Conservation (phyloP, 2,888 invertebrate species). For the Balanococcus diminutus region DNA sequence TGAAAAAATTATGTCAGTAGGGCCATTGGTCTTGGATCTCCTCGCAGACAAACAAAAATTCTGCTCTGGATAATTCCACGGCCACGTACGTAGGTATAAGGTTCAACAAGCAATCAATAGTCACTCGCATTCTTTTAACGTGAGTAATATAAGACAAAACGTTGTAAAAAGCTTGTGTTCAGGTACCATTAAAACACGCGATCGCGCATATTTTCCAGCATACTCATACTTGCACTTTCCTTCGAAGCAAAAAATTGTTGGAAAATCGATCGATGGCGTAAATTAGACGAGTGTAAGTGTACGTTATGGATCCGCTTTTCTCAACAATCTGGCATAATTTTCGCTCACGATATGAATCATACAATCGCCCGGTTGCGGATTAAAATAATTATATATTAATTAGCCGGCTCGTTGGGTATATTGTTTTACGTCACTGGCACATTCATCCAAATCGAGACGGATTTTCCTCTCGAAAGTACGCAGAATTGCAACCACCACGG, state of each 20-base stretch:
- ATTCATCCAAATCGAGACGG: not conserved
- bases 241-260: not conserved
- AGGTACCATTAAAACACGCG: not conserved
- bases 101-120: not conserved
- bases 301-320: not conserved
- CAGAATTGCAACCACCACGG: not conserved
- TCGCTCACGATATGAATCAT: not conserved
- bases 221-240: slow-evolving; percentile 31
- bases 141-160: slow-evolving; percentile 9
- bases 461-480: not conserved
- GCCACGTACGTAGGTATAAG: not conserved
- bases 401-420: not conserved
- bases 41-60: not conserved
- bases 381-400: slow-evolving; percentile 22
- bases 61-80: not conserved
- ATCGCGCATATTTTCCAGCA: not conserved
- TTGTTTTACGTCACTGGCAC: slow-evolving; percentile 32
- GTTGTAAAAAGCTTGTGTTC: not conserved
- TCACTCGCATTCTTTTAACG: not conserved
- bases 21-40: not conserved
- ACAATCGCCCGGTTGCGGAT: not conserved
- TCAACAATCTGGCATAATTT: not conserved
- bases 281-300: not conserved
- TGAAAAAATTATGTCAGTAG: not conserved
- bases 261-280: not conserved